phyloP scores from a whole-genome alignment of 1,140 invertebrate genomes.

The Drosophila nigromelanica region DNA sequence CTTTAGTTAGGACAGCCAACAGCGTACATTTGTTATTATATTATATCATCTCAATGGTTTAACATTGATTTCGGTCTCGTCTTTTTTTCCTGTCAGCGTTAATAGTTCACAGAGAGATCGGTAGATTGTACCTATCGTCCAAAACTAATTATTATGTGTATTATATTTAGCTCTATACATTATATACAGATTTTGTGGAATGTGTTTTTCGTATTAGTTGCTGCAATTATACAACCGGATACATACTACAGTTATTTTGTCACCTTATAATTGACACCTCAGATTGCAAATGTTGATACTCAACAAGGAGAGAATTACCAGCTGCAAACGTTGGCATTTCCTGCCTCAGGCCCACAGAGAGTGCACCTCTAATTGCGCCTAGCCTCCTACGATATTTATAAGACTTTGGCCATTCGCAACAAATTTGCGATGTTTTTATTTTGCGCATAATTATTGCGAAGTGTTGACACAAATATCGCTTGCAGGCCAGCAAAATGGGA shows the following conservation, averaged over 20 bases:
- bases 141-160: too few species aligned
- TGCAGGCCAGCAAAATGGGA: slow-evolving; percentile 42
- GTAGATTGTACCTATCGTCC: too few species aligned
- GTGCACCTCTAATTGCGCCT: slow-evolving; percentile 45
- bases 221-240: slow-evolving; percentile 8
- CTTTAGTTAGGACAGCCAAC: too few species aligned
- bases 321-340: slow-evolving; percentile 54
- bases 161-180: too few species aligned
- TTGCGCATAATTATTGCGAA: slow-evolving; percentile 59
- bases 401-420: slow-evolving; percentile 41
- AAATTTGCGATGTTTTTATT: slow-evolving; percentile 58
- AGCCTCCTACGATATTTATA: slow-evolving; percentile 22
- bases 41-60: too few species aligned
- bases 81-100: too few species aligned
- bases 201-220: neutral
- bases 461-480: slow-evolving; percentile 70
- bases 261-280: slow-evolving; percentile 44
- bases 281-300: neutral
- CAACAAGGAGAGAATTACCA: slow-evolving; percentile 57
- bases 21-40: too few species aligned
- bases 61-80: too few species aligned
- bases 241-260: neutral
- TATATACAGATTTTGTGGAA: neutral
- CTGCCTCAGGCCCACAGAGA: slow-evolving; percentile 22
- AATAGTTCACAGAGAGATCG: too few species aligned